Base-by-base conservation (phyloP, 2,113 vertebrate genomes). In the Callocephalon fimbriatum region DNA sequence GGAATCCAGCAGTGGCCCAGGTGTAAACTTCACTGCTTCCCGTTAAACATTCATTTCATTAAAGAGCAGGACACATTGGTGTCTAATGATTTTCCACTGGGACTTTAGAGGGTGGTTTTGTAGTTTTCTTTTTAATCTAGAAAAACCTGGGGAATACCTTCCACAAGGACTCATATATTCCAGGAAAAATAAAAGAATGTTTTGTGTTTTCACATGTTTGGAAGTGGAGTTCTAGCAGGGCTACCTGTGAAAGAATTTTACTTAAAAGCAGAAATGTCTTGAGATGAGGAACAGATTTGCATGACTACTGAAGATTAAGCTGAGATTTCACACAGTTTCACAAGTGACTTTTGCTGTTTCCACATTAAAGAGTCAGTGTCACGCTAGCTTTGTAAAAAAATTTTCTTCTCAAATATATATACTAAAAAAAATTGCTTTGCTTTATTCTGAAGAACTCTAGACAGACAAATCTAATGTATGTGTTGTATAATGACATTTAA, bases 261-360 rank as follows among this genome's bases (percentile, higher is more conserved):
- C 47, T 81, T 72, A 56, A 65, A 80, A 87, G 12, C 27, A 85
- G 59, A 81, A 67, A 77, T 77, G 18, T 42, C 42, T 86, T 4
- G 0, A 90, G 94, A 94, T 54, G 51, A 90, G 27, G 78, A 97
- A 86, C 68, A 88, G 86, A 68, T 84, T 54, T 72, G 31, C 78
- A 89, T 68, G 83, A 53, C 61, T 89, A 84, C 88, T 75, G 51
- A 95, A 77, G 88, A 78, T 68, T 77, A 90, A 81, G 51, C 59
- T 93, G 86, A 63, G 68, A 86, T 94, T 95, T 95, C 88, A 88
- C 90, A 78, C 82, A 89, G 26, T 81, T 20, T 86, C 84, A 81
- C 51, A 37, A 92, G 31, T 54, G 47, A 68, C 31, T 96, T 70
- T 65, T 61, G 21, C 40, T 81, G 10, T 92, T 93, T 94, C 92